Conservation (phyloP, 2,797 vertebrate genomes). For the Gallinago nigripennis region DNA sequence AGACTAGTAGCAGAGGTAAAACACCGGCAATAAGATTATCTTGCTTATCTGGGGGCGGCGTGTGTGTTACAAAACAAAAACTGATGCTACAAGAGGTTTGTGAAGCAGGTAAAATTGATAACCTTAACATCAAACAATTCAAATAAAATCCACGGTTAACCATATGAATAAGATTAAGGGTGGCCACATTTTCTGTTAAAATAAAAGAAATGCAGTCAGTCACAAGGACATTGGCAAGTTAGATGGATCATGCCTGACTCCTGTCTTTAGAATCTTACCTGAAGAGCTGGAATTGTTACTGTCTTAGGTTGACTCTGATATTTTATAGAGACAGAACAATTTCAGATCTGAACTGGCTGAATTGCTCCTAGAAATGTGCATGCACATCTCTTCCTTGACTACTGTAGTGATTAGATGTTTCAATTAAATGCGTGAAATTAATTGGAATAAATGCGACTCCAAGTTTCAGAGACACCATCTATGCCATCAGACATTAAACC, state of each 20-base stretch:
- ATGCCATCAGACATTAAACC: background rate
- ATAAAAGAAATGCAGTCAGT: background rate
- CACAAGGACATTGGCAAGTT: background rate
- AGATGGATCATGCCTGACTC: background rate
- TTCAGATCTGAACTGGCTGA: background rate
- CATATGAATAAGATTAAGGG: background rate
- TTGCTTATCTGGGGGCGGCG: background rate
- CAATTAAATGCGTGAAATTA: background rate
- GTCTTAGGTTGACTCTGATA: background rate
- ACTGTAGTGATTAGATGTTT: background rate
- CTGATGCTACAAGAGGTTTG: background rate
- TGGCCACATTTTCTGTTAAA: background rate
- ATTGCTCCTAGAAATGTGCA: background rate
- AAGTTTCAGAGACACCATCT: background rate
- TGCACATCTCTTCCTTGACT: no score
- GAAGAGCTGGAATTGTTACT: background rate
- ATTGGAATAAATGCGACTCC: background rate
- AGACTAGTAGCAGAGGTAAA: background rate
- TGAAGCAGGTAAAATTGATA: background rate
- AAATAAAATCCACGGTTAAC: background rate
- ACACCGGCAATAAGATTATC: background rate
- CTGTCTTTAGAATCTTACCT: background rate
- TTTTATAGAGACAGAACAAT: background rate
- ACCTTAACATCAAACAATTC: background rate
- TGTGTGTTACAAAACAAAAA: background rate